Percentiles rank a stretch among this genome's conserved stretches.
These are phyloP conservation scores for Darevskia mixta DNA, from an alignment of 2,797 vertebrate genomes.

Conservation along the genomic window DNA sequence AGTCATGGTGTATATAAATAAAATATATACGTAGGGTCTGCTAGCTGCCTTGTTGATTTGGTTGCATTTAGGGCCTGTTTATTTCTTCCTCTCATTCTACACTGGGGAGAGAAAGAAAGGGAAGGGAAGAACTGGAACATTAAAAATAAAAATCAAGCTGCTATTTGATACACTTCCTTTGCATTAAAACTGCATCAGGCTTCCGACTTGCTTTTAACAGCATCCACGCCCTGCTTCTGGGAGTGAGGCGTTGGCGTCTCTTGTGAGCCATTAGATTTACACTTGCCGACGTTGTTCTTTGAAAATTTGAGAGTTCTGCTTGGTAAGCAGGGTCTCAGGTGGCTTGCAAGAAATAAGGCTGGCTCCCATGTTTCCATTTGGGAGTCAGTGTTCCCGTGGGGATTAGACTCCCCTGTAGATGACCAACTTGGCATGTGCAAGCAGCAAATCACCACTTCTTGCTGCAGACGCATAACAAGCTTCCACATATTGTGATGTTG, in stretches of 20 bases:
- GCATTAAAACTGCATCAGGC: constrained; percentile 34
- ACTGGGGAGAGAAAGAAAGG: constrained; percentile 27
- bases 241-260: constrained; percentile 16
- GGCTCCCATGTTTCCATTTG: not conserved
- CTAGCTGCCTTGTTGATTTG: not conserved
- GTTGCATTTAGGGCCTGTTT: constrained; percentile 7
- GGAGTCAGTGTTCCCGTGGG: not conserved
- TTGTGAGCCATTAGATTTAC: constrained; percentile 1
- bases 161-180: constrained; percentile 47
- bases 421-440: constrained; percentile 1
- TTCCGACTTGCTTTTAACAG: constrained; percentile 33
- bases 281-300: constrained; percentile 5
- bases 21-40: constrained; percentile 6
- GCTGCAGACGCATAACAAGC: not conserved
- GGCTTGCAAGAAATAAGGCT: not conserved
- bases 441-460: not conserved
- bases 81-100: constrained; percentile 9
- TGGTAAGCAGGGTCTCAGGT: not conserved
- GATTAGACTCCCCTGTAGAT: not conserved
- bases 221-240: constrained; percentile 11
- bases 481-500: not conserved
- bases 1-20: not conserved
- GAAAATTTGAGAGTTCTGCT: constrained; percentile 11
- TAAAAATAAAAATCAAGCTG: constrained; percentile 18
- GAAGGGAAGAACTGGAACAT: not conserved